Evolutionary conservation across 2,888 invertebrate species (phyloP).

Genomic region (Scaptomyza caliginosa): DNA sequence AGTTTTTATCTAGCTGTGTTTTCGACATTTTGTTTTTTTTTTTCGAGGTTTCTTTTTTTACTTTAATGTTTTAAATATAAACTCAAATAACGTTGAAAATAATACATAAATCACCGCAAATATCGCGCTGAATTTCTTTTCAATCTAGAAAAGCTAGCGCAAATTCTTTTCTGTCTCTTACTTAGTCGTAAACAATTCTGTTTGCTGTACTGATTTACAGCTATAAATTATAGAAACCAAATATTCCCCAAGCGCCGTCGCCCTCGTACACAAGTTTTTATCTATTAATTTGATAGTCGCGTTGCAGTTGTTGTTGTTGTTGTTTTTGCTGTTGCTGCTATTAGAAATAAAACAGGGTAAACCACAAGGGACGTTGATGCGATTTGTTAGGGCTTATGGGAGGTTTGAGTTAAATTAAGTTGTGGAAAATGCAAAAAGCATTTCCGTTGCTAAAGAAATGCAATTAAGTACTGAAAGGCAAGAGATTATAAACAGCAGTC

Average conservation of each 20-base stretch:
- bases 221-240: conserved; percentile 47
- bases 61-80: conserved; percentile 78
- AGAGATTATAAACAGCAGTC: conserved; percentile 3
- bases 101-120: conserved; percentile 71
- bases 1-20: conserved; percentile 52
- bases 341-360: conserved; percentile 14
- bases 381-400: conserved; percentile 56
- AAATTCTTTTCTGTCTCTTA: conserved; percentile 25
- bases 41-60: conserved; percentile 25
- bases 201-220: conserved; percentile 53
- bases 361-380: conserved; percentile 58
- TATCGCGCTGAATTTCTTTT: conserved; percentile 74
- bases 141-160: conserved; percentile 51
- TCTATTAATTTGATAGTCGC: conserved; percentile 71
- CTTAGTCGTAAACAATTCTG: conserved; percentile 53
- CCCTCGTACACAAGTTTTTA: conserved; percentile 49
- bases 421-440: conserved; percentile 11
- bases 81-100: conserved; percentile 74
- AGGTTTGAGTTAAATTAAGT: conserved; percentile 3
- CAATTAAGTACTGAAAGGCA: conserved; percentile 5
- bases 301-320: conserved; percentile 23
- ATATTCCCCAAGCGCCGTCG: too few relatives aligned
- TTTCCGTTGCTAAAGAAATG: conserved; percentile 12
- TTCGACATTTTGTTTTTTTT: conserved; percentile 33
- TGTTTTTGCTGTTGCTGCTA: too few relatives aligned